A percentile compares a stretch with the other conserved stretches of the same genome.
Evolutionary conservation across 2,113 vertebrate genomes (phyloP).

Genomic region (Chaenogobius annularis): DNA sequence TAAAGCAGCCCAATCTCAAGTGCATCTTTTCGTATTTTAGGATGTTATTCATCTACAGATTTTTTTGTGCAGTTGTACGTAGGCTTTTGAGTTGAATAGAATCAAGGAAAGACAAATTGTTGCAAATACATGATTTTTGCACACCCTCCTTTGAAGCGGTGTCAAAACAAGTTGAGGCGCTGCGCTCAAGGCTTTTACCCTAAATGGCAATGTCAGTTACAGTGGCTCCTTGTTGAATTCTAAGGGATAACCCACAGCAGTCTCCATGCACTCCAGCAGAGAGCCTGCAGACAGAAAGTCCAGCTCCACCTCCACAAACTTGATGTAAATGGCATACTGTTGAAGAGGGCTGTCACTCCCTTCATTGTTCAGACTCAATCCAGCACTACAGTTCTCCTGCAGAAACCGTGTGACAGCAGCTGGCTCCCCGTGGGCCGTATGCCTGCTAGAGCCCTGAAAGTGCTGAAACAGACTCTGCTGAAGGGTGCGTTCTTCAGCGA

Average conservation of each 20-base stretch:
- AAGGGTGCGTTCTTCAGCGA: slow-evolving; percentile 92
- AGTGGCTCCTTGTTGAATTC: slow-evolving; percentile 85
- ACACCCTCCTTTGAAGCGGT: slow-evolving; percentile 9
- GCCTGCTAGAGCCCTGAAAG: slow-evolving; percentile 91
- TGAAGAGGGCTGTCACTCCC: slow-evolving; percentile 75
- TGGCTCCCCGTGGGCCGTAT: slow-evolving; percentile 82
- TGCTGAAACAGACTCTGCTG: slow-evolving; percentile 94
- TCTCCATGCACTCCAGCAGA: slow-evolving; percentile 97
- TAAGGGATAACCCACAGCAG: slow-evolving; percentile 91
- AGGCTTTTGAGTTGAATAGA: slow-evolving; percentile 3
- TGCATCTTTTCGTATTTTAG: slow-evolving; percentile 42
- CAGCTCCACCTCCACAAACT: slow-evolving; percentile 98
- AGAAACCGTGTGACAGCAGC: slow-evolving; percentile 88
- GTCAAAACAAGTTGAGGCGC: slow-evolving; percentile 23
- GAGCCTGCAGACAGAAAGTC: slow-evolving; percentile 98
- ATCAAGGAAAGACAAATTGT: slow-evolving; percentile 23
- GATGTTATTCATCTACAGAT: slow-evolving; percentile 24
- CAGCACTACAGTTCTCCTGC: slow-evolving; percentile 86
- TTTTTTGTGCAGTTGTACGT: slow-evolving; percentile 26
- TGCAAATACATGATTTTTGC: slow-evolving; percentile 16
- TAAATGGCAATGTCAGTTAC: slow-evolving; percentile 40
- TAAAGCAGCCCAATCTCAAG: slow-evolving; percentile 54
- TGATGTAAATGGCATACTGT: slow-evolving; percentile 85
- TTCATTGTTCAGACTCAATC: slow-evolving; percentile 72
- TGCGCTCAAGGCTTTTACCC: slow-evolving; percentile 15